Conservation (phyloP, 2,888 invertebrate species). For the Lymantria dispar region DNA sequence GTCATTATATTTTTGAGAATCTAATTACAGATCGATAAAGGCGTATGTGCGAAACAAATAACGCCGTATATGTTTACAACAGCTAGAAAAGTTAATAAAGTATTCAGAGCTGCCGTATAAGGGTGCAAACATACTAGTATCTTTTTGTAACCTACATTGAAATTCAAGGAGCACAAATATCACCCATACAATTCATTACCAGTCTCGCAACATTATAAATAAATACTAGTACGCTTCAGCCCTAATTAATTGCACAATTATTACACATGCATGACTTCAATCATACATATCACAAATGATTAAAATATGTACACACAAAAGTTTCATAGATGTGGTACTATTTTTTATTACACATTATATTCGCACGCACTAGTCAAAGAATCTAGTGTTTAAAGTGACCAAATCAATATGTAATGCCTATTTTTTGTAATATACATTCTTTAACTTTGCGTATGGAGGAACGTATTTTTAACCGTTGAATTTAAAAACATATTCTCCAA, state of each 20-base stretch:
- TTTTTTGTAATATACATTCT: background rate
- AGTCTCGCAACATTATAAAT: background rate
- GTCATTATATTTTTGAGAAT: conserved; percentile 43
- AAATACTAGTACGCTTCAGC: conserved; percentile 3
- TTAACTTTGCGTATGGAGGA: background rate
- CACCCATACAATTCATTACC: background rate
- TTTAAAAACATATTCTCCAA: background rate
- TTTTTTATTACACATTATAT: conserved; percentile 33
- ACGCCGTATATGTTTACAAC: conserved; percentile 16
- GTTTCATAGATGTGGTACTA: conserved; percentile 29
- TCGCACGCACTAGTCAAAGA: conserved; percentile 54
- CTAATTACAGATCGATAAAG: conserved; percentile 30
- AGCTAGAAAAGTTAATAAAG: conserved; percentile 10
- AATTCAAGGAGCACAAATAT: background rate
- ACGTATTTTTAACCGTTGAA: background rate
- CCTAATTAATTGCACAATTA: conserved; percentile 28
- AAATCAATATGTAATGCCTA: conserved; percentile 39
- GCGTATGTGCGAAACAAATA: conserved; percentile 14
- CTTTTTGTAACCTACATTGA: background rate
- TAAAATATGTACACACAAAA: conserved; percentile 42
- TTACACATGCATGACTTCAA: conserved; percentile 37
- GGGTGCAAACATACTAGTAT: conserved; percentile 3
- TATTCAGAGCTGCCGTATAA: conserved; percentile 23
- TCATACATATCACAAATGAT: conserved; percentile 51
- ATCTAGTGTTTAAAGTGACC: conserved; percentile 37